A percentile compares a stretch with the other conserved stretches of the same genome.
Evolutionary conservation across 2,888 invertebrate genomes (phyloP).

Genomic region (Nephrotoma guestfalica): DNA sequence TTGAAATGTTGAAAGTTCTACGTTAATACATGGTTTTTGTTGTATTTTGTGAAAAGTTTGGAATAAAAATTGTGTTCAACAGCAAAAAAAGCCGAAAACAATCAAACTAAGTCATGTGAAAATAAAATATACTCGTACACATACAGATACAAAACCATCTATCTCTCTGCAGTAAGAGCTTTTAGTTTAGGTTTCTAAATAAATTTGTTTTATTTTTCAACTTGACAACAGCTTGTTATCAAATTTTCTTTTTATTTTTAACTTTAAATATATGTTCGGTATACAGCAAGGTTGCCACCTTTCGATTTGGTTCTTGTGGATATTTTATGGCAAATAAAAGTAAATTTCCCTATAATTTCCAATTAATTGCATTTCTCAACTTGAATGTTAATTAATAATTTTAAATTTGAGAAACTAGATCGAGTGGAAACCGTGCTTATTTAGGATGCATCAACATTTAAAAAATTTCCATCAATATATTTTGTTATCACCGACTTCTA

Average conservation of each 20-base stretch:
- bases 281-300: too few species aligned
- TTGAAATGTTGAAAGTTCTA: not conserved
- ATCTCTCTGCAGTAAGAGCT: not conserved
- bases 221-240: not conserved
- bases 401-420: too few species aligned
- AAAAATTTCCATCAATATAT: too few species aligned
- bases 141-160: not conserved
- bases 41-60: not conserved
- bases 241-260: not conserved
- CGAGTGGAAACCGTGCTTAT: too few species aligned
- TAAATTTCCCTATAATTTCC: too few species aligned
- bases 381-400: too few species aligned
- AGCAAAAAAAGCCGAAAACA: not conserved
- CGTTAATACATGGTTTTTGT: not conserved
- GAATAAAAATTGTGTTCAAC: not conserved
- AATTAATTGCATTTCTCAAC: too few species aligned
- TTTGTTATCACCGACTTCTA: too few species aligned
- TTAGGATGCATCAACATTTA: too few species aligned
- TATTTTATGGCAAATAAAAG: too few species aligned
- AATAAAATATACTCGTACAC: not conserved
- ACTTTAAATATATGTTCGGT: too few species aligned
- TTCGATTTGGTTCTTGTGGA: too few species aligned
- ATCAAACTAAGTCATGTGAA: not conserved
- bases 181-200: not conserved
- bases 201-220: not conserved